Evolutionary conservation across 2,888 invertebrate species (phyloP).

Genomic region (Pseudeuparius sepicola): DNA sequence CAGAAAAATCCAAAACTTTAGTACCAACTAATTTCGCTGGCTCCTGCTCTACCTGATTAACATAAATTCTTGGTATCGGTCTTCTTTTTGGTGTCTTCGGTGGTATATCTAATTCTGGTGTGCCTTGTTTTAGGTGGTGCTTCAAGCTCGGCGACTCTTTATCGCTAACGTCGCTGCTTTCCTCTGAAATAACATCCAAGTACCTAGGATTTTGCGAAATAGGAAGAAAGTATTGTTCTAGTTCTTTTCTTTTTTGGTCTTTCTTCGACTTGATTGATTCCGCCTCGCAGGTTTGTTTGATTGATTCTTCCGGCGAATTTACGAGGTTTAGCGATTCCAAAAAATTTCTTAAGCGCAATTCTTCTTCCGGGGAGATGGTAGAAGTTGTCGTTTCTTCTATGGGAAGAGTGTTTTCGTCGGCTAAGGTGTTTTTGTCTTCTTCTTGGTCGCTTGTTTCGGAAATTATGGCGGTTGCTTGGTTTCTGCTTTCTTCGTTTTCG

Average conservation of each 20-base stretch:
- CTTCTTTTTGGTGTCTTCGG: constrained; percentile 16
- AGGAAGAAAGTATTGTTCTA: constrained; percentile 49
- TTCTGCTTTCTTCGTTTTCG: constrained; percentile 31
- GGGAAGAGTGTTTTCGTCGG: constrained; percentile 36
- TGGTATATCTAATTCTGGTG: constrained; percentile 27
- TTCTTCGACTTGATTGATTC: constrained; percentile 37
- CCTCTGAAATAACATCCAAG: constrained; percentile 70
- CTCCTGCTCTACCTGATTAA: constrained; percentile 22
- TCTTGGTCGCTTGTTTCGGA: constrained; percentile 52
- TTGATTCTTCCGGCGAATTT: constrained; percentile 40
- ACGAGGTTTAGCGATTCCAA: constrained; percentile 47
- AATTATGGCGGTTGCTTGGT: constrained; percentile 38
- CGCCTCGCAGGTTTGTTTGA: constrained; percentile 12
- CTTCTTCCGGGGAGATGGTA: constrained; percentile 46
- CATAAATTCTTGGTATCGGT: no score
- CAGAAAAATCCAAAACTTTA: constrained; percentile 41
- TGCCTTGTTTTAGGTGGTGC: constrained; percentile 27
- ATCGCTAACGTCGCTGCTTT: constrained; percentile 53
- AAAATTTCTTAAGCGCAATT: constrained; percentile 45
- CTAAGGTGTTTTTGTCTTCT: constrained; percentile 46
- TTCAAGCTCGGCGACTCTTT: constrained; percentile 32
- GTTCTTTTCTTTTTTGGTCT: constrained; percentile 44
- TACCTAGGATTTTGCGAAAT: constrained; percentile 53
- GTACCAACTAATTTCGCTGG: constrained; percentile 46
- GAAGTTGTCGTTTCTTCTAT: constrained; percentile 27